Conservation (phyloP, 2,113 vertebrate genomes). For the Anseranas semipalmata region DNA sequence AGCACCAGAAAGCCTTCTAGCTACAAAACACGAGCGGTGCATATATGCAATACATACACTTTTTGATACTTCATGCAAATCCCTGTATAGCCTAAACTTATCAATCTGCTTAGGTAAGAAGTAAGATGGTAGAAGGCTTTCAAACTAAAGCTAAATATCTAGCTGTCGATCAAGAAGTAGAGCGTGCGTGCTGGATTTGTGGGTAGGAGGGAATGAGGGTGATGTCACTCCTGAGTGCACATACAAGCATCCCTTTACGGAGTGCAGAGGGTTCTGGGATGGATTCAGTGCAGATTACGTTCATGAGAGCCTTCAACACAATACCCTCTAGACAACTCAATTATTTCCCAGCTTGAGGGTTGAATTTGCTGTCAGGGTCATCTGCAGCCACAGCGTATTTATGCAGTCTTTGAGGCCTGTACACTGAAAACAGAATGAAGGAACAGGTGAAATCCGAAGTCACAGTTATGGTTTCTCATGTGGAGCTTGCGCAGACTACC, state of each 20-base stretch:
- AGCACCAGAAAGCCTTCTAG: neutral
- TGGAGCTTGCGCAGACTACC: neutral
- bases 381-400: neutral
- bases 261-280: neutral
- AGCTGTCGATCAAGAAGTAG: neutral
- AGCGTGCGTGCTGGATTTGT: neutral
- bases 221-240: neutral
- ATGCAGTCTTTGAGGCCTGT: neutral
- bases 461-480: neutral
- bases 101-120: neutral
- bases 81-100: neutral
- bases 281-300: neutral
- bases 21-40: neutral
- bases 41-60: rapidly evolving
- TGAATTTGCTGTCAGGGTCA: neutral
- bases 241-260: neutral
- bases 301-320: neutral
- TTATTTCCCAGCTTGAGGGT: neutral
- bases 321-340: neutral
- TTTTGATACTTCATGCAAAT: neutral
- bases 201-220: neutral
- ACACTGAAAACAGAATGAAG: neutral
- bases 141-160: neutral
- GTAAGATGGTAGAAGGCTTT: neutral
- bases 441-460: neutral